These are phyloP conservation scores for Lordiphosa stackelbergi DNA, from an alignment of 1,140 invertebrate species.

Conservation along the genomic window DNA sequence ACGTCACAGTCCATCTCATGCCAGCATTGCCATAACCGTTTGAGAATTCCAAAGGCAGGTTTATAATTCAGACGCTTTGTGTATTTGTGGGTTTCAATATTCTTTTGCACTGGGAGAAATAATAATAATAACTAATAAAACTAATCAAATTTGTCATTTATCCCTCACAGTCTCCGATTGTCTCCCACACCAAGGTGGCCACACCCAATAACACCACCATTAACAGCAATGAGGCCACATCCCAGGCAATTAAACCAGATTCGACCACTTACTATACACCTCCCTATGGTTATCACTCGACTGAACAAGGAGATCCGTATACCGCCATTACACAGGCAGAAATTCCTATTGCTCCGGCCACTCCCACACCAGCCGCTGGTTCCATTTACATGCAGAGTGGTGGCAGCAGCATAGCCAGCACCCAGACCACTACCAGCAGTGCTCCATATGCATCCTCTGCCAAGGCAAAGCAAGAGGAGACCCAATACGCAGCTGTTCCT, in stretches of 20 bases:
- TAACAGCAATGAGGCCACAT: neutral
- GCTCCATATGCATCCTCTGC: constrained; percentile 56
- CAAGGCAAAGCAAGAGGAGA: constrained; percentile 20
- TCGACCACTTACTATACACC: constrained; percentile 55
- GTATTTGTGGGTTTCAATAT: too few relatives aligned
- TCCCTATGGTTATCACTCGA: constrained; percentile 69
- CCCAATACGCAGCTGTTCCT: neutral
- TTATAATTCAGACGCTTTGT: too few relatives aligned
- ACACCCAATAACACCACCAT: constrained; percentile 5
- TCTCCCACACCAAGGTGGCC: constrained; percentile 62
- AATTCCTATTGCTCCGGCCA: constrained; percentile 8
- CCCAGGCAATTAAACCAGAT: neutral
- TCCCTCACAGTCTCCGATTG: constrained; percentile 53
- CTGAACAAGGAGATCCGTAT: constrained; percentile 3
- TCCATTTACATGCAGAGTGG: constrained; percentile 72
- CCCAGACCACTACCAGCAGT: constrained; percentile 65
- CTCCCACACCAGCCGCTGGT: constrained; percentile 14
- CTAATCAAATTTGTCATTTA: neutral
- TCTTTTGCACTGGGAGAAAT: too few relatives aligned
- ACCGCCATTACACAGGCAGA: constrained; percentile 7
- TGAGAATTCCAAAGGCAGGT: too few relatives aligned
- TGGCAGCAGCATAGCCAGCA: constrained; percentile 53
- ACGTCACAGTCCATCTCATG: too few relatives aligned
- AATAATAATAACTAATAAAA: too few relatives aligned
- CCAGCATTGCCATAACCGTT: too few relatives aligned